phyloP scores from a whole-genome alignment of 2,888 invertebrate genomes.

The Drosophila sordidula region DNA sequence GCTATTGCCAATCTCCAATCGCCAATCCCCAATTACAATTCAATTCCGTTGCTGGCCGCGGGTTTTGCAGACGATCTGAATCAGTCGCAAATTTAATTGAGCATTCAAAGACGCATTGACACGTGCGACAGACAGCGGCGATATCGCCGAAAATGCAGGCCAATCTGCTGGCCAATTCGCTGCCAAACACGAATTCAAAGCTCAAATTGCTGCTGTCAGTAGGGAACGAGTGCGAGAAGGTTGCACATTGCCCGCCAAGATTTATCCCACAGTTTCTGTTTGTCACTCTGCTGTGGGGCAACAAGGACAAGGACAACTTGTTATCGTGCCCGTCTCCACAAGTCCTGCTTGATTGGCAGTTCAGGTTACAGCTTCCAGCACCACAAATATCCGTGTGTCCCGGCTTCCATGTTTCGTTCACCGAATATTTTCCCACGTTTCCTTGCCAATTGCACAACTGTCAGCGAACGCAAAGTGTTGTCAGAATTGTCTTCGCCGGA shows the following conservation, averaged over 20 bases:
- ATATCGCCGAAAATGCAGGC: slow-evolving; percentile 32
- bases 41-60: slow-evolving; percentile 54
- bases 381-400: slow-evolving; percentile 32
- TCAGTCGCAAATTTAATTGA: slow-evolving; percentile 81
- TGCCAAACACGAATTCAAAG: slow-evolving; percentile 41
- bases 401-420: slow-evolving; percentile 38
- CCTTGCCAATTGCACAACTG: slow-evolving; percentile 47
- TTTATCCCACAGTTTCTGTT: slow-evolving; percentile 73
- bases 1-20: slow-evolving; percentile 26
- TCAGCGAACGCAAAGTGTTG: slow-evolving; percentile 52
- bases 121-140: slow-evolving; percentile 55
- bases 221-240: slow-evolving; percentile 27
- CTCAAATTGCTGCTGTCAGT: slow-evolving; percentile 70
- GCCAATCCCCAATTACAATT: slow-evolving; percentile 72
- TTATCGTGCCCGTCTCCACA: slow-evolving; percentile 66
- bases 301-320: slow-evolving; percentile 56
- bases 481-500: slow-evolving; percentile 31
- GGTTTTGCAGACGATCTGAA: slow-evolving; percentile 33
- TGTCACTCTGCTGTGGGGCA: slow-evolving; percentile 59
- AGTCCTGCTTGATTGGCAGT: slow-evolving; percentile 70
- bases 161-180: slow-evolving; percentile 44
- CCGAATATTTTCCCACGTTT: slow-evolving; percentile 37
- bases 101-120: slow-evolving; percentile 78
- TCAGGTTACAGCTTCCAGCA: slow-evolving; percentile 60
- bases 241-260: slow-evolving; percentile 41